Evolutionary conservation across 1,140 invertebrate genomes (phyloP).

Genomic region (Archivesica marissinica): DNA sequence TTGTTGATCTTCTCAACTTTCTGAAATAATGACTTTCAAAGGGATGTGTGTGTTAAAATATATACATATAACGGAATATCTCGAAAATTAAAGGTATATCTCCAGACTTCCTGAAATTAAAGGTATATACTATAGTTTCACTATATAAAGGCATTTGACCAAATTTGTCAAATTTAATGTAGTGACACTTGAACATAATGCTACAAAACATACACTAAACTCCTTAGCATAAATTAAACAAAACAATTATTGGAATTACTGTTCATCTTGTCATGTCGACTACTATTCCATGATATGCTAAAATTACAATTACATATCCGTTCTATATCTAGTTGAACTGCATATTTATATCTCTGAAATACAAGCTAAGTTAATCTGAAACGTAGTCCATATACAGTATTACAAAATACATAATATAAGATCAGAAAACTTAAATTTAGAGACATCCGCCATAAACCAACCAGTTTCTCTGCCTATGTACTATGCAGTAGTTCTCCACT

Average conservation of each 20-base stretch:
- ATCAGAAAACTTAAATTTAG: too few relatives aligned
- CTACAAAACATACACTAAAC: not conserved
- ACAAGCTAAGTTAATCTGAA: not conserved
- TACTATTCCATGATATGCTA: not conserved
- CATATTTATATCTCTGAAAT: conserved; percentile 3
- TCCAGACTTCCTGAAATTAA: conserved; percentile 16
- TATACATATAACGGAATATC: too few relatives aligned
- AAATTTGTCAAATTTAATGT: not conserved
- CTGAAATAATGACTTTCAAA: too few relatives aligned
- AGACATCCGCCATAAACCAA: too few relatives aligned
- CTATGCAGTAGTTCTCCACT: not conserved
- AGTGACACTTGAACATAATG: not conserved
- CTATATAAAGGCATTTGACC: not conserved
- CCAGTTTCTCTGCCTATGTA: too few relatives aligned
- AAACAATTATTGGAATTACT: not conserved
- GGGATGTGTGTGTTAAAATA: too few relatives aligned
- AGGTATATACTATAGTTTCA: not conserved
- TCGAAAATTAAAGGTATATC: too few relatives aligned
- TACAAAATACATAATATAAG: not conserved
- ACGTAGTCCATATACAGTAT: not conserved
- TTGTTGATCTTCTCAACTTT: too few relatives aligned
- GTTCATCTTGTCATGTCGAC: not conserved
- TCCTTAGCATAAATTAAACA: not conserved
- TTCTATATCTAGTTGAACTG: not conserved
- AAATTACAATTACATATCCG: not conserved